Conservation (phyloP, 2,888 invertebrate genomes). For the Xylocampa areola region DNA sequence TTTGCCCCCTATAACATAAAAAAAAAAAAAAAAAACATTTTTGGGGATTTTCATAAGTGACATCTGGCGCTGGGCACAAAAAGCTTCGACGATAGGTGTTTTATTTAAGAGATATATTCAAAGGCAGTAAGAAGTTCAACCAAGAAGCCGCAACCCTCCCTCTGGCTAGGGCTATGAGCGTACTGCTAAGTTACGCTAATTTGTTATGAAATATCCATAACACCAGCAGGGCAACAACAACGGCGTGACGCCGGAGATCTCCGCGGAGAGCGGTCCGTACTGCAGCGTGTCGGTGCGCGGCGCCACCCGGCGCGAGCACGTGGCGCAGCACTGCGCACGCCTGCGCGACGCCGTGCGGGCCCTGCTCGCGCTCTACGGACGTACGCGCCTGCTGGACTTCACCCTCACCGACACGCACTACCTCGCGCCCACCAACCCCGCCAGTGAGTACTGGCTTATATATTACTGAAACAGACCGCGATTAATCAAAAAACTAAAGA, state of each 20-base stretch:
- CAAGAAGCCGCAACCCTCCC: too few relatives aligned
- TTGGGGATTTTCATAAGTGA: too few relatives aligned
- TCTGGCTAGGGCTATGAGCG: too few relatives aligned
- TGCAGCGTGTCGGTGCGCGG: slow-evolving; percentile 91
- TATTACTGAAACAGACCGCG: neutral
- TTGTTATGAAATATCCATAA: too few relatives aligned
- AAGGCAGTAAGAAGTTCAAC: too few relatives aligned
- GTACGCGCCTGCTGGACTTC: slow-evolving; percentile 96
- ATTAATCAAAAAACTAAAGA: neutral
- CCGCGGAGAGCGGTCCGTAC: slow-evolving; percentile 92
- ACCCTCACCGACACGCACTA: slow-evolving; percentile 91
- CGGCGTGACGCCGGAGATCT: slow-evolving; percentile 90
- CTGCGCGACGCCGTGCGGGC: slow-evolving; percentile 95
- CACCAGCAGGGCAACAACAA: slow-evolving; percentile 67
- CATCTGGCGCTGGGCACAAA: too few relatives aligned
- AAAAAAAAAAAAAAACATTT: too few relatives aligned
- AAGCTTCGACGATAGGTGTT: too few relatives aligned
- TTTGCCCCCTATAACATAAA: too few relatives aligned
- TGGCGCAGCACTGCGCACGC: slow-evolving; percentile 92
- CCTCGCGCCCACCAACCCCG: slow-evolving; percentile 83
- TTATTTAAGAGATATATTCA: too few relatives aligned
- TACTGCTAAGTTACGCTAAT: too few relatives aligned
- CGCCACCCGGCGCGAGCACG: slow-evolving; percentile 90
- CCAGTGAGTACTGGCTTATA: slow-evolving; percentile 52
- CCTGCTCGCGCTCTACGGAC: slow-evolving; percentile 95